Evolutionary conservation across 53 echinoderm and acorn worm genomes (phyloP).

Genomic region (Stichopus horrens): DNA sequence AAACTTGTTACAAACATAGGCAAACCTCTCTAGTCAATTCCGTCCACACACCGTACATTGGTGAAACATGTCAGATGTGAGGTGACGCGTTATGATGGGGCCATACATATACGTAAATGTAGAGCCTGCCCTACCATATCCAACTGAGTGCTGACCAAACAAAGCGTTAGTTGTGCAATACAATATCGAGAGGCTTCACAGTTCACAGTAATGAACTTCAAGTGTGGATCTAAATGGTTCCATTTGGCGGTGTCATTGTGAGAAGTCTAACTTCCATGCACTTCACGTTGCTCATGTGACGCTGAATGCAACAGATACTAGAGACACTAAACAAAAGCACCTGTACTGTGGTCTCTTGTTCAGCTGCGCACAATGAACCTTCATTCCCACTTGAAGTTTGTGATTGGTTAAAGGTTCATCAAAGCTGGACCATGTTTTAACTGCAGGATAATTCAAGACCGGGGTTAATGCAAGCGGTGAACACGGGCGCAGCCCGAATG

Average conservation of each 20-base stretch:
- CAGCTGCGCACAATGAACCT: constrained; percentile 30
- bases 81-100: constrained; percentile 33
- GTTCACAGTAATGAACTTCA: constrained; percentile 66
- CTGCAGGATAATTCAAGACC: too few relatives aligned
- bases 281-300: constrained; percentile 47
- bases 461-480: too few relatives aligned
- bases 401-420: too few relatives aligned
- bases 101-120: not conserved
- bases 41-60: constrained; percentile 50
- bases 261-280: constrained; percentile 52
- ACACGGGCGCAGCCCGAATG: too few relatives aligned
- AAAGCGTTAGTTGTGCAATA: constrained; percentile 34
- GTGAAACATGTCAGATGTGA: constrained; percentile 52
- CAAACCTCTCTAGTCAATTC: constrained; percentile 26
- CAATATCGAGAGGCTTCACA: constrained; percentile 63
- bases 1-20: constrained; percentile 43
- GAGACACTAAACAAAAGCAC: constrained; percentile 14
- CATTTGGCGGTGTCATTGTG: constrained; percentile 60
- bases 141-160: constrained; percentile 44
- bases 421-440: too few relatives aligned
- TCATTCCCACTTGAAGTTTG: not conserved
- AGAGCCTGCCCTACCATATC: constrained; percentile 46
- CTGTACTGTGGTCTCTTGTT: constrained; percentile 9
- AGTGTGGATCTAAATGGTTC: constrained; percentile 61
- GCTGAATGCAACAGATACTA: constrained; percentile 43